phyloP scores from a whole-genome alignment of 1,140 invertebrate genomes.

The Saccostrea cuccullata region DNA sequence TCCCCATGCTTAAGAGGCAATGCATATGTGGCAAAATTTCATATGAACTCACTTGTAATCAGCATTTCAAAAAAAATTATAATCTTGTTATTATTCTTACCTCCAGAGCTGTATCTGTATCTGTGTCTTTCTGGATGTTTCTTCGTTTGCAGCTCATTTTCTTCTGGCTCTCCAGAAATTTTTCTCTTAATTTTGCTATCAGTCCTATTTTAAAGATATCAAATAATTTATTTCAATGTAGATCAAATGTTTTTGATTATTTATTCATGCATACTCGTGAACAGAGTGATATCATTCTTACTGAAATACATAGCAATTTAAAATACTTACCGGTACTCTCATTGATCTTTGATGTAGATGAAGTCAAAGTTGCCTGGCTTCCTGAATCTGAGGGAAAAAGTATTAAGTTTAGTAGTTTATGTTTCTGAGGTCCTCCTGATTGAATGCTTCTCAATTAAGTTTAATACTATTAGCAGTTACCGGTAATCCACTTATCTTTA shows the following conservation, averaged over 20 bases:
- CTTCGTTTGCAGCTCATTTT: not conserved
- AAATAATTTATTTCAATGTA: not conserved
- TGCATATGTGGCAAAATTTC: no score
- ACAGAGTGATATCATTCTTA: not conserved
- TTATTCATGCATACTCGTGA: not conserved
- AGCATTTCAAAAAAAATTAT: no score
- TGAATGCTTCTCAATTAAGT: not conserved
- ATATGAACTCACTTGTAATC: no score
- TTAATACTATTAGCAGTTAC: not conserved
- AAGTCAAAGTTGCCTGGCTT: not conserved
- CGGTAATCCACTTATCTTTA: not conserved
- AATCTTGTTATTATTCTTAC: no score
- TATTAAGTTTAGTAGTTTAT: not conserved
- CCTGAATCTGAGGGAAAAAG: not conserved
- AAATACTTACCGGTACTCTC: not conserved
- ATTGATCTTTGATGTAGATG: not conserved
- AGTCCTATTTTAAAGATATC: not conserved
- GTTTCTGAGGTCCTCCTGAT: not conserved
- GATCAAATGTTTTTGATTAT: not conserved
- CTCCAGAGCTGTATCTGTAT: no score
- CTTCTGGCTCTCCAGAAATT: not conserved
- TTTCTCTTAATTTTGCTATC: not conserved
- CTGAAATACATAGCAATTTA: not conserved
- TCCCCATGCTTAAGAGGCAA: no score
- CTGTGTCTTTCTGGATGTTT: no score